phyloP scores from a whole-genome alignment of 1,140 invertebrate species.

The Cherax quadricarinatus region DNA sequence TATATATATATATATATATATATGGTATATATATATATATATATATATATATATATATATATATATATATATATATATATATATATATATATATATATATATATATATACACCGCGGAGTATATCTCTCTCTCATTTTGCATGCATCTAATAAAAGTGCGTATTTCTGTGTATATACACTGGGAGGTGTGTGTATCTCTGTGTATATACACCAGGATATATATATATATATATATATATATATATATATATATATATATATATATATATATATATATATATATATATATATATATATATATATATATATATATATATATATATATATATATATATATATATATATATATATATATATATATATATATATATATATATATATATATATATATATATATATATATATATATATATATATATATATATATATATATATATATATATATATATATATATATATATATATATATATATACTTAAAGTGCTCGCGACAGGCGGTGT shows the following conservation, averaged over 20 bases:
- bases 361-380: conserved; percentile 25
- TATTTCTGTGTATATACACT: too few relatives aligned
- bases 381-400: conserved; percentile 27
- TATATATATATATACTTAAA: too few relatives aligned
- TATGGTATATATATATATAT: too few relatives aligned
- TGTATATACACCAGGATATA: too few relatives aligned
- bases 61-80: conserved; percentile 26
- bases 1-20: conserved; percentile 29
- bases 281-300: conserved; percentile 27
- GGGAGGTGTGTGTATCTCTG: too few relatives aligned
- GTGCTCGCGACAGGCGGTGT: too few relatives aligned
- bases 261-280: conserved; percentile 29
- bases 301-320: conserved; percentile 5
- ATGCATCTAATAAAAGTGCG: too few relatives aligned
- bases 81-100: conserved; percentile 29
- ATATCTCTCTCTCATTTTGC: too few relatives aligned
- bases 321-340: not conserved
- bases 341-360: conserved; percentile 28
- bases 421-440: too few relatives aligned
- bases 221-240: conserved; percentile 29
- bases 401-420: not conserved
- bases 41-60: conserved; percentile 29
- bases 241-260: conserved; percentile 26
- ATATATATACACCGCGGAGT: too few relatives aligned
- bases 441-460: too few relatives aligned